These are phyloP conservation scores for Thalassoma bifasciatum DNA, from an alignment of 2,113 vertebrate species.

Conservation along the genomic window DNA sequence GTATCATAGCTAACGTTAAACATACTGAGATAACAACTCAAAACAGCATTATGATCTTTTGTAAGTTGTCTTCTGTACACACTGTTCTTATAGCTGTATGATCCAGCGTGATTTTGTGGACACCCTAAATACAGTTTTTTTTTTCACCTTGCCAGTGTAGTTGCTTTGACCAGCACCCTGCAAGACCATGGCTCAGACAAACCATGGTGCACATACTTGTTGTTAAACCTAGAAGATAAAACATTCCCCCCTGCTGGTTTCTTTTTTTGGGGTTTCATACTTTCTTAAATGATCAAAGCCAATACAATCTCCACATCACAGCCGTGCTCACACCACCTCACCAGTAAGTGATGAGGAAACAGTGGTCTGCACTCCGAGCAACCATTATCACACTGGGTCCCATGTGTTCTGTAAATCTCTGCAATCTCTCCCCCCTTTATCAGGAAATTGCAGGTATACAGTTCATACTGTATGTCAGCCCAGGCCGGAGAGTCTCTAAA, in stretches of 20 bases:
- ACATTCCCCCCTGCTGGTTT: background rate
- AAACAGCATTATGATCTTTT: too few species aligned
- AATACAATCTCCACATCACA: slow-evolving; percentile 59
- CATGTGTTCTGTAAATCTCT: slow-evolving; percentile 53
- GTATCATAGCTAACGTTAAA: too few species aligned
- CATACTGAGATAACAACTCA: too few species aligned
- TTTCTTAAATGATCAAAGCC: slow-evolving; percentile 64
- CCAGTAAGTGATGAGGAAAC: slow-evolving; percentile 41
- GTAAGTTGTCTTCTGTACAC: too few species aligned
- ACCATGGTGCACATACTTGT: too few species aligned
- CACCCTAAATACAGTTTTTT: too few species aligned
- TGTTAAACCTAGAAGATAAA: background rate
- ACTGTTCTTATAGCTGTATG: too few species aligned
- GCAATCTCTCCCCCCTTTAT: slow-evolving; percentile 64
- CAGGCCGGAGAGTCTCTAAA: slow-evolving; percentile 45
- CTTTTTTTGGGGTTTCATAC: background rate
- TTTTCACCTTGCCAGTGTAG: too few species aligned
- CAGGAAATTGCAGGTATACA: slow-evolving; percentile 67
- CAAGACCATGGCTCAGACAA: too few species aligned
- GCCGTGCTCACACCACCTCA: slow-evolving; percentile 25
- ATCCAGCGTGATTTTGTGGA: too few species aligned
- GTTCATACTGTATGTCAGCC: slow-evolving; percentile 48
- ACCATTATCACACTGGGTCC: slow-evolving; percentile 32
- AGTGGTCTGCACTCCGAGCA: slow-evolving; percentile 25
- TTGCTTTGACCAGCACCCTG: too few species aligned